Evolutionary conservation across 2,888 invertebrate species (phyloP).

Genomic region (Drosophila robusta): DNA sequence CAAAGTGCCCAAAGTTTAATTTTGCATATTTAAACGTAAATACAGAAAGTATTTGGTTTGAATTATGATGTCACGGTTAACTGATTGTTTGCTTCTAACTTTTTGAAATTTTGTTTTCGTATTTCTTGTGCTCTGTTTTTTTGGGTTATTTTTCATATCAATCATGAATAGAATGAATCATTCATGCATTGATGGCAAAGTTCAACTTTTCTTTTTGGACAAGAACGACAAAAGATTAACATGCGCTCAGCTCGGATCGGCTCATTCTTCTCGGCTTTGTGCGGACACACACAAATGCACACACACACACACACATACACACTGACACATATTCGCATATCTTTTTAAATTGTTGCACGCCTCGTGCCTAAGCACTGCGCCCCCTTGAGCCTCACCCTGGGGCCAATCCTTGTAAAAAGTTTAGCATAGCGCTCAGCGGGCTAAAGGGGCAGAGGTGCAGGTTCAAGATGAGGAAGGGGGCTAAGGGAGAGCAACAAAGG

Average conservation of each 20-base stretch:
- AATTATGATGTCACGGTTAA: slow-evolving; percentile 22
- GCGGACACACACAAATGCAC: slow-evolving; percentile 10
- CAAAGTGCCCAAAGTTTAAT: too few relatives aligned
- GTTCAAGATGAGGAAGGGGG: not conserved
- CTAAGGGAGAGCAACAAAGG: slow-evolving; percentile 42
- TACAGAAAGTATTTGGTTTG: slow-evolving; percentile 5
- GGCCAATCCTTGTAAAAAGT: slow-evolving; percentile 73
- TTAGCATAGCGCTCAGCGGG: slow-evolving; percentile 57
- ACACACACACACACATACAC: slow-evolving; percentile 7
- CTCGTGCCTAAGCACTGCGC: slow-evolving; percentile 39
- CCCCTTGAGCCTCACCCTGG: slow-evolving; percentile 38
- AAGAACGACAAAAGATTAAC: slow-evolving; percentile 63
- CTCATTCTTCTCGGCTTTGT: slow-evolving; percentile 46
- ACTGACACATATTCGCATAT: slow-evolving; percentile 41
- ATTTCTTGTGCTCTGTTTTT: slow-evolving; percentile 1
- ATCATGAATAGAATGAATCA: slow-evolving; percentile 53
- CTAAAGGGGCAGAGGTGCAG: slow-evolving; percentile 8
- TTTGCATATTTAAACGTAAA: too few relatives aligned
- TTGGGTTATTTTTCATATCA: slow-evolving; percentile 39
- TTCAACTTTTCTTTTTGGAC: slow-evolving; percentile 61
- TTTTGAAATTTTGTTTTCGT: not conserved
- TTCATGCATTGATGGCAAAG: slow-evolving; percentile 59
- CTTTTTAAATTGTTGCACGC: slow-evolving; percentile 72
- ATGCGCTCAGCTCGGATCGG: slow-evolving; percentile 59
- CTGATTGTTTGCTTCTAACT: slow-evolving; percentile 21